A percentile compares a stretch with the other conserved stretches of the same genome.
These are phyloP conservation scores for Pseudopipra pipra DNA, from an alignment of 2,113 vertebrate genomes.

Conservation along the genomic window DNA sequence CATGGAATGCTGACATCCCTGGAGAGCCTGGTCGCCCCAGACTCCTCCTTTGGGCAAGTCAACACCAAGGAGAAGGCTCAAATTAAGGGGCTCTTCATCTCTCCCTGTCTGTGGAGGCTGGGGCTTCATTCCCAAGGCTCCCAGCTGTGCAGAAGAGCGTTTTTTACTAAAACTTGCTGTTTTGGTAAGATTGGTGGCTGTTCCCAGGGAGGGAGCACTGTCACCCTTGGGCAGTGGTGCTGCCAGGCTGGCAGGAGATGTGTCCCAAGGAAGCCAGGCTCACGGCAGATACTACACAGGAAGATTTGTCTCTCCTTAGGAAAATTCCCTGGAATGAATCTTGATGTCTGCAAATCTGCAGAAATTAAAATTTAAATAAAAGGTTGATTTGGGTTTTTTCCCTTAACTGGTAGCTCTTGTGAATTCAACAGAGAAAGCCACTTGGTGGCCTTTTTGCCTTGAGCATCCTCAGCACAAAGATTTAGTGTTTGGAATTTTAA, in stretches of 20 bases:
- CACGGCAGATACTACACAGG: not conserved
- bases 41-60: not conserved
- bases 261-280: not conserved
- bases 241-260: not conserved
- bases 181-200: not conserved
- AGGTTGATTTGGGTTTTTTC: not conserved
- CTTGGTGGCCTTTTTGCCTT: not conserved
- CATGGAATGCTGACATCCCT: not conserved
- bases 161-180: not conserved
- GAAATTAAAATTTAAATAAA: not conserved
- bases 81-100: not conserved
- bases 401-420: not conserved
- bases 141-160: fast-evolving
- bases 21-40: fast-evolving
- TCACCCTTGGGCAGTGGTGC: not conserved
- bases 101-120: not conserved
- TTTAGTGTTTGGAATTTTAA: constrained; percentile 12
- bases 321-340: not conserved
- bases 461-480: not conserved
- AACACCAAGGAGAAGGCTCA: not conserved
- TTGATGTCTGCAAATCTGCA: not conserved
- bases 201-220: not conserved
- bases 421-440: not conserved
- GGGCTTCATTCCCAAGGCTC: not conserved
- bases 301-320: not conserved